phyloP scores from a whole-genome alignment of 1,140 invertebrate genomes.

The Megathymus violae region DNA sequence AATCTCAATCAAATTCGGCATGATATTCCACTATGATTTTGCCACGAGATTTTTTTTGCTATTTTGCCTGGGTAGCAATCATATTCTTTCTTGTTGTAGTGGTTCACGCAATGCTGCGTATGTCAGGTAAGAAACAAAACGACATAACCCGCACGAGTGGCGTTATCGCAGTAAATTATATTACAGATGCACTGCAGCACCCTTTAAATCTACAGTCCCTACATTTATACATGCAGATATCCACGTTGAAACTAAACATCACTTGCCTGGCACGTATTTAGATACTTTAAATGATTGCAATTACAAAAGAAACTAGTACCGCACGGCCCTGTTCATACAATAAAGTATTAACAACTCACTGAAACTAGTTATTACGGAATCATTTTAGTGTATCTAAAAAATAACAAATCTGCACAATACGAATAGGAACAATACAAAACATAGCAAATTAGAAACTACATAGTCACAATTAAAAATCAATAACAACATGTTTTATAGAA shows the following conservation, averaged over 20 bases:
- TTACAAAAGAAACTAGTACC: background rate
- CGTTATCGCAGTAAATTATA: background rate
- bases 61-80: constrained; percentile 31
- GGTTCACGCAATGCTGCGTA: constrained; percentile 29
- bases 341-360: background rate
- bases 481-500: too few relatives aligned
- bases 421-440: background rate
- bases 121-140: constrained; percentile 20
- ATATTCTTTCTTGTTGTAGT: constrained; percentile 32
- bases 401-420: background rate
- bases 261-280: background rate
- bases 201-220: background rate
- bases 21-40: constrained; percentile 15
- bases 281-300: background rate
- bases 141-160: constrained; percentile 17
- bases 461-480: background rate
- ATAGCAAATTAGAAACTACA: background rate
- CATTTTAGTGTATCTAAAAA: background rate
- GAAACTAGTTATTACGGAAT: background rate
- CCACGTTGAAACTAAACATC: background rate
- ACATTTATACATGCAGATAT: background rate
- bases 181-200: background rate
- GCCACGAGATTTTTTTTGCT: constrained; percentile 22
- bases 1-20: constrained; percentile 7
- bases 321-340: background rate